Base-by-base conservation (phyloP, 2,888 invertebrate genomes). In the Arge pagana region DNA sequence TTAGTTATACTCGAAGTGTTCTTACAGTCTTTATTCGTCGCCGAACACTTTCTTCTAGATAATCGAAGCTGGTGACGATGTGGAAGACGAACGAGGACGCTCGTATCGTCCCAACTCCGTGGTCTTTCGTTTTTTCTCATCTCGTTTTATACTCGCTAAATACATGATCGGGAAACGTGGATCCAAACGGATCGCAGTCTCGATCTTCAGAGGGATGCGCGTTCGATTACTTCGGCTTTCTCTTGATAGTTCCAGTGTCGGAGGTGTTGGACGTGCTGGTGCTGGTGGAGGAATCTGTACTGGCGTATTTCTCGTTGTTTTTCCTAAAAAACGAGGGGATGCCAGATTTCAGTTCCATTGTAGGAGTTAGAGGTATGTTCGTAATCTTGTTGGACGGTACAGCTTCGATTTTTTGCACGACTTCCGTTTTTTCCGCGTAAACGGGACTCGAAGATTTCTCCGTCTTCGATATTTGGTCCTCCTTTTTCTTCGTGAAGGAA, bases 211-310 rank as follows among this genome's bases (percentile, higher is more conserved):
- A n/a, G n/a, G n/a, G n/a, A n/a, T n/a, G n/a, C n/a, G n/a, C n/a
- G n/a, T n/a, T n/a, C n/a, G n/a, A 48, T 57, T 35, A 33, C 21
- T 56, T 24, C 26, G 67, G 65, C 42, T 69, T 70, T 40, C 66
- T 62, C 53, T 68, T 71, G 48, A 71, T 65, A 19, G 71, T 71
- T 10, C 67, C 66, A 4, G 68, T 70, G 40, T 63, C 66, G 40
- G 63, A 63, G 53, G 30, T 56, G 37, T 53, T 58, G 30, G 64
- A 65, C 55, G 59, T 63, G 18, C 58, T 59, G 21, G 62, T 58
- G 48, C 60, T 62, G 28, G 58, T 50, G 8, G 56, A 64, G 26
- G 65, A 62, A n/a, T 63, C 60, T 3, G 54, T 54, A 23, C 57
- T 61, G 4, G 62, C 49, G 3, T 61, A 58, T 54, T 57, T 60